Percentiles rank a stretch among this genome's conserved stretches.
These are phyloP conservation scores for Microdon myrmicae DNA, from an alignment of 2,888 invertebrate genomes.

Conservation along the genomic window DNA sequence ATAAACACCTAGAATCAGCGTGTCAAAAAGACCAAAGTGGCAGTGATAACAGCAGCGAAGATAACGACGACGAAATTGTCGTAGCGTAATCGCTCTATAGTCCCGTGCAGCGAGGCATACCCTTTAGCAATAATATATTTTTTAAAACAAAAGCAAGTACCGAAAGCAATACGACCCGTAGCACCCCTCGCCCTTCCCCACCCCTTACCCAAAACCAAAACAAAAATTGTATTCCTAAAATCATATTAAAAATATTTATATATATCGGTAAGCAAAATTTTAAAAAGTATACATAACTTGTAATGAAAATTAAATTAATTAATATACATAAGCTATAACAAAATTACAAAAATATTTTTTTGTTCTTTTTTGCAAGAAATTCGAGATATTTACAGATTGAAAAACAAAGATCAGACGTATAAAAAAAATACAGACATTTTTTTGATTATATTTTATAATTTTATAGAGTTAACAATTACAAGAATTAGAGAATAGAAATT, in stretches of 20 bases:
- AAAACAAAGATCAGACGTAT: conserved; percentile 13
- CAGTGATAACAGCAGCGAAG: conserved; percentile 59
- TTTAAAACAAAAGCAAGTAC: conserved; percentile 26
- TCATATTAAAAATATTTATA: conserved; percentile 24
- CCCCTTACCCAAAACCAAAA: conserved; percentile 59
- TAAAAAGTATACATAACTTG: too few species aligned
- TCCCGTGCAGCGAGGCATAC: conserved; percentile 17
- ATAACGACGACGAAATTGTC: conserved; percentile 66
- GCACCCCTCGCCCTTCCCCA: too few species aligned
- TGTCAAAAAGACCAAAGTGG: conserved; percentile 73
- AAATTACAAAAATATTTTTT: too few species aligned
- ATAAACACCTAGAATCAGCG: conserved; percentile 93
- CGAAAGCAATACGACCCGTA: too few species aligned
- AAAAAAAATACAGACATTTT: conserved; percentile 24
- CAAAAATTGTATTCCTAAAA: conserved; percentile 47
- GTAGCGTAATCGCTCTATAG: conserved; percentile 61
- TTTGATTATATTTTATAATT: too few species aligned
- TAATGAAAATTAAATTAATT: too few species aligned
- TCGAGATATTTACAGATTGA: too few species aligned
- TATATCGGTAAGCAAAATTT: conserved; percentile 54
- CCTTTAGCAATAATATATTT: conserved; percentile 18
- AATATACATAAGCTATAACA: too few species aligned
- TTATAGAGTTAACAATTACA: conserved; percentile 40
- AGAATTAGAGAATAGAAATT: conserved; percentile 37
- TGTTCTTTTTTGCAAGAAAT: too few species aligned